These are phyloP conservation scores for Desmodus rotundus DNA, from an alignment of 2,113 vertebrate genomes.

Conservation along the genomic window DNA sequence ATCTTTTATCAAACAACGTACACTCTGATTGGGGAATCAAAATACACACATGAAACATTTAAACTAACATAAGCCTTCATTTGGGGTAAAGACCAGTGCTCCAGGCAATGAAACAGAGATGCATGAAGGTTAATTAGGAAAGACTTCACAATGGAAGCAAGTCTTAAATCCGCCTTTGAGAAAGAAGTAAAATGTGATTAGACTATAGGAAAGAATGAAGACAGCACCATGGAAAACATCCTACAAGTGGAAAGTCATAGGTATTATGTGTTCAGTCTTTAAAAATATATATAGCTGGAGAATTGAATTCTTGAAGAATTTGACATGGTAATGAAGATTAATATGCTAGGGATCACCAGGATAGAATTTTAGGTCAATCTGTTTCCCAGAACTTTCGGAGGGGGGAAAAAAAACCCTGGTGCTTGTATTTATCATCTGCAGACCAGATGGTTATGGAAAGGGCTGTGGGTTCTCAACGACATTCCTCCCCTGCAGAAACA, in stretches of 20 bases:
- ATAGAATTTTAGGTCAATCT: constrained; percentile 11
- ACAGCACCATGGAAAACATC: background rate
- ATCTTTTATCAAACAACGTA: background rate
- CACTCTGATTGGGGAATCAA: background rate
- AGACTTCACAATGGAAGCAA: background rate
- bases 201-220: background rate
- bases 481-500: constrained; percentile 40
- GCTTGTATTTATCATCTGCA: constrained; percentile 63
- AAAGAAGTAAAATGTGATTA: background rate
- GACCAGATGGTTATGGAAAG: constrained; percentile 56
- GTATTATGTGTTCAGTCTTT: background rate
- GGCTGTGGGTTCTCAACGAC: constrained; percentile 7
- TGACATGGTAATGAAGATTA: constrained; percentile 41
- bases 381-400: constrained; percentile 4
- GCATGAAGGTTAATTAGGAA: background rate
- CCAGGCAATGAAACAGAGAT: background rate
- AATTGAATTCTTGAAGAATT: constrained; percentile 7
- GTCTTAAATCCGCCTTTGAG: background rate
- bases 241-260: background rate
- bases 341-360: background rate
- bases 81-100: background rate
- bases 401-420: background rate
- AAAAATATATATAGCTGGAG: background rate
- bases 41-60: background rate
- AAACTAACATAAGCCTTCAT: background rate